Base-by-base conservation (phyloP, 1,140 invertebrate genomes). In the Drosophila eugracilis region DNA sequence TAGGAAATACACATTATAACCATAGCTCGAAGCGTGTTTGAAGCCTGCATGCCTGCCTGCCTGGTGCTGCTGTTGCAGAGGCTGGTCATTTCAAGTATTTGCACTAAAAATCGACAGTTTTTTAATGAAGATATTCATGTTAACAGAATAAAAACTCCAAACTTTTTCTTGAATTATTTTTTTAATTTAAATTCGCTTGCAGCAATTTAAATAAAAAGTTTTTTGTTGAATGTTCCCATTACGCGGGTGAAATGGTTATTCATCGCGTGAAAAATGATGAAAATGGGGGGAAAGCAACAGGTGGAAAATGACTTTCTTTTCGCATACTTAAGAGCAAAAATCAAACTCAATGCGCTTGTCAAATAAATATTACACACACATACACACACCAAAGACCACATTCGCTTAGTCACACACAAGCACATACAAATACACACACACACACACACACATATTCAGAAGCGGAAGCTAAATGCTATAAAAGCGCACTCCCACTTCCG, bases 401-500 rank as follows among this genome's bases (percentile, higher is more conserved):
- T 36, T 57, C 41, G 28, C 65, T 50, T 30, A 70, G 30, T 42
- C 60, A 52, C 47, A 66, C 30, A 41, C 34, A 48, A 9, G 21
- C 48, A 32, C 26, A 34, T 22, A 21, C 34, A 28, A 5, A 28
- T 22, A 26, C 32, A 9, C 26, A 32, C 42, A 37, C 50, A 36
- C 26, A 10, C 59, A 37, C 19, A 41, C 42, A 32, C 21, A 28
- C 19, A 34, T 5, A 44, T 32, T 17, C 21, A 15, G 42, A 72
- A 60, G 17, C 69, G 70, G 69, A 73, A 73, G 83, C 77, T 86
- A 86, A 86, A 86, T 81, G 77, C 69, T 86, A 77, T 81, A 60
- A 78, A 85, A 75, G 58, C 30, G 57, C 47, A 53, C 63, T 53
- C 62, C 65, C 62, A 67, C 65, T 67, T 67, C 45, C 63, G 36